phyloP scores from a whole-genome alignment of 2,113 vertebrate species.

The Pimephales promelas region DNA sequence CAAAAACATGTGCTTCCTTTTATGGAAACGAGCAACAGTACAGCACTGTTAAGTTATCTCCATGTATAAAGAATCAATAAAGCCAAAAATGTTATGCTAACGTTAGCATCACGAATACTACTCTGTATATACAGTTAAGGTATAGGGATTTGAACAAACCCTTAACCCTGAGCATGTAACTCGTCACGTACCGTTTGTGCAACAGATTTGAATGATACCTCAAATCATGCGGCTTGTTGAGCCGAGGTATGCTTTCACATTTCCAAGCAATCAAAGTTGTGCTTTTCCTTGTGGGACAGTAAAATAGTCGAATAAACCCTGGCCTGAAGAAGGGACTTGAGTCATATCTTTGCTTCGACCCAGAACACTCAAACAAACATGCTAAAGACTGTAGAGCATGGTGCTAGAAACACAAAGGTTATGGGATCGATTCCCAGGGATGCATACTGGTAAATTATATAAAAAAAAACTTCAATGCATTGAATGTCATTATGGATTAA shows the following conservation, averaged over 20 bases:
- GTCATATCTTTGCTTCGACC: neutral
- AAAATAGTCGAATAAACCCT: neutral
- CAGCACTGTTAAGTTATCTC: conserved; percentile 59
- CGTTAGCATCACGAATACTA: neutral
- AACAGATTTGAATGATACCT: neutral
- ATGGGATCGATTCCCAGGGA: neutral
- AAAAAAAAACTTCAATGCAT: neutral
- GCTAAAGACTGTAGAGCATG: neutral
- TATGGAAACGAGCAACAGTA: conserved; percentile 67
- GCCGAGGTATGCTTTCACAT: neutral
- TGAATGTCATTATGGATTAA: neutral
- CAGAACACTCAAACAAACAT: neutral
- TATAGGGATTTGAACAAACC: neutral
- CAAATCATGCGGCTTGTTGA: neutral
- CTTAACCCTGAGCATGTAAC: neutral
- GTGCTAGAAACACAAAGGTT: neutral
- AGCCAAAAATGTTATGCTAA: conserved; percentile 4
- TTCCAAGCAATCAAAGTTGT: neutral
- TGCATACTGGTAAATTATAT: neutral
- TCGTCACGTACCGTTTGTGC: neutral
- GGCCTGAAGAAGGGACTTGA: neutral
- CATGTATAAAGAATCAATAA: neutral
- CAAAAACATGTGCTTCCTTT: conserved; percentile 72
- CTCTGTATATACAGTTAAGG: conserved; percentile 3
- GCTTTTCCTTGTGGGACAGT: neutral